Base-by-base conservation (phyloP, 2,113 vertebrate genomes). In the Ictalurus punctatus region DNA sequence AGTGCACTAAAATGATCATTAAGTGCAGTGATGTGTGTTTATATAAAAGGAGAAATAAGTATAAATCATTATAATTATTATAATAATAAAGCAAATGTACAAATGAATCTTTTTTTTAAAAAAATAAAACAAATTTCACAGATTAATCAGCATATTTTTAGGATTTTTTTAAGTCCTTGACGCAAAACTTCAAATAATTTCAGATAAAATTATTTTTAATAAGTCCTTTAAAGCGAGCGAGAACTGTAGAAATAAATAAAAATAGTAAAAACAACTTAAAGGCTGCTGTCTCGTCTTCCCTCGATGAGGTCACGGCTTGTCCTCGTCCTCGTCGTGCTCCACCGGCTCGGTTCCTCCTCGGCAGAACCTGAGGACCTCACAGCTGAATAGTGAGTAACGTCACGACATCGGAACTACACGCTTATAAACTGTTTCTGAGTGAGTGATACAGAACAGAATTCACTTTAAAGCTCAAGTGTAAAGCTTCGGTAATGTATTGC, bases 301-400 rank as follows among this genome's bases (percentile, higher is more conserved):
- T 59, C 3, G 2, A 16, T 0, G 3, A 65, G 25, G 0, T 71
- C 44, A 79, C 4, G 0, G 19, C 3, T 13, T 1, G 5, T 79
- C 76, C 71, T 78, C 58, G 34, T 63, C 83, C 76, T 90, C 90
- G 40, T 90, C 90, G 3, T 90, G 69, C 63, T 89, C 90, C 48
- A 71, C 63, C 30, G 90, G 90, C 80, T 90, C 65, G n/a, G 86
- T 89, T 23, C 12, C 48, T 13, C 25, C 56, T 23, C 37, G 25
- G 23, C 44, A 19, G 44, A 23, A 9, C 44, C 27, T 13, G 3
- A 56, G 54, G 17, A 34, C 4, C 58, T 10, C 44, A 16, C 4
- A 30, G 21, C 67, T 25, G 27, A 30, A 48, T 0, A 56, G 12
- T 12, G 21, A 17, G 63, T 6, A 3, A 10, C 16, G 19, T 56